phyloP scores from a whole-genome alignment of 2,888 invertebrate genomes.

The Scaptomyza cyrtandrae region DNA sequence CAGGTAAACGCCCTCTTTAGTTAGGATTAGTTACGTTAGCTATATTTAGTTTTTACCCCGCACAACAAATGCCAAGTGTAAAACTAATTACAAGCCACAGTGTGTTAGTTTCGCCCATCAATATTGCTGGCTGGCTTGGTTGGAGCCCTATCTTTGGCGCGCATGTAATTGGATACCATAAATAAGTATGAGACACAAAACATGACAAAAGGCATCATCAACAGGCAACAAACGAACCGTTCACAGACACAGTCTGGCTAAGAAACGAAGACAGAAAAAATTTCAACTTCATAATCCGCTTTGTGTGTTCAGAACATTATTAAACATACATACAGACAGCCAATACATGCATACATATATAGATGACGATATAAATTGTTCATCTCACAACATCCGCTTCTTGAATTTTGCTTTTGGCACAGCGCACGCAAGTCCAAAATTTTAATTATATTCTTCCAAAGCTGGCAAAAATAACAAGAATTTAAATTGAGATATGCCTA shows the following conservation, averaged over 20 bases:
- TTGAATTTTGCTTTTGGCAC: slow-evolving; percentile 13
- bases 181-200: slow-evolving; percentile 48
- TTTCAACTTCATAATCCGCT: slow-evolving; percentile 62
- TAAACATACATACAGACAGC: slow-evolving; percentile 2
- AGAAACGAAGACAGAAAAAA: slow-evolving; percentile 38
- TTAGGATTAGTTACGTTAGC: background rate
- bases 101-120: slow-evolving; percentile 17
- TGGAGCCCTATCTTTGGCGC: slow-evolving; percentile 24
- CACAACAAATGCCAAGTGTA: slow-evolving; percentile 31
- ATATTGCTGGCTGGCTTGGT: slow-evolving; percentile 1
- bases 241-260: slow-evolving; percentile 21
- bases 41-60: background rate
- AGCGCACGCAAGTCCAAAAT: slow-evolving; percentile 47
- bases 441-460: slow-evolving; percentile 64
- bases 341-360: background rate
- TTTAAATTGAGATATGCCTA: slow-evolving; percentile 11
- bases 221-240: slow-evolving; percentile 33
- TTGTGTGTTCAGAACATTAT: slow-evolving; percentile 48
- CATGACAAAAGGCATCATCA: slow-evolving; percentile 40
- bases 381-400: slow-evolving; percentile 48
- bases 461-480: slow-evolving; percentile 32
- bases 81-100: slow-evolving; percentile 25
- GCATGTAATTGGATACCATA: slow-evolving; percentile 69
- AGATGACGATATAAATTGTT: slow-evolving; percentile 42
- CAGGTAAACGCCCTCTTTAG: slow-evolving; percentile 4